A percentile compares a stretch with the other conserved stretches of the same genome.
phyloP scores from a whole-genome alignment of 2,888 invertebrate genomes.

The Coenonympha arcania region DNA sequence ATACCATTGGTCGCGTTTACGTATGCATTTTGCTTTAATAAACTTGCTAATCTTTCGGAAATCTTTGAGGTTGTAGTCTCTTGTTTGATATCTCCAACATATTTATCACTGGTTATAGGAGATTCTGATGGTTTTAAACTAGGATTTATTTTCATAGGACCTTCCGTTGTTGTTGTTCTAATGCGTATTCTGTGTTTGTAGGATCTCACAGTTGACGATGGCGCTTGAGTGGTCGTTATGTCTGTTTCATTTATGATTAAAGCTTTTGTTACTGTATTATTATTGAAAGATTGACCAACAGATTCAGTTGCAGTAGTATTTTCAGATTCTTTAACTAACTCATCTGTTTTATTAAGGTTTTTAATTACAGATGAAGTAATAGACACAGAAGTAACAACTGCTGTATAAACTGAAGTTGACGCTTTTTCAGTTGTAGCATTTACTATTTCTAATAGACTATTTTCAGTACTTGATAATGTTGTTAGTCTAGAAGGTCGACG shows the following conservation, averaged over 20 bases:
- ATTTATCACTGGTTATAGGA: slow-evolving; percentile 48
- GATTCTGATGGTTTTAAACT: slow-evolving; percentile 43
- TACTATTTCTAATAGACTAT: slow-evolving; percentile 27
- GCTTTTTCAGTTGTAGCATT: slow-evolving; percentile 62
- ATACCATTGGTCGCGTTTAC: slow-evolving; percentile 43
- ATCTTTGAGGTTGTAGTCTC: slow-evolving; percentile 43
- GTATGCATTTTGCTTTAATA: slow-evolving; percentile 45
- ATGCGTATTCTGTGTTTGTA: slow-evolving; percentile 59
- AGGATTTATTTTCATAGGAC: slow-evolving; percentile 37
- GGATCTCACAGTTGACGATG: slow-evolving; percentile 37
- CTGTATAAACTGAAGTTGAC: slow-evolving; percentile 68
- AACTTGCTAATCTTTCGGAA: slow-evolving; percentile 46
- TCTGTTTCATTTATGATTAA: slow-evolving; percentile 45
- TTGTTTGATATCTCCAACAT: slow-evolving; percentile 32
- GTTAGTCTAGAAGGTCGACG: slow-evolving; percentile 54
- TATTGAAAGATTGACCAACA: slow-evolving; percentile 33
- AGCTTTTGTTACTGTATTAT: slow-evolving; percentile 37
- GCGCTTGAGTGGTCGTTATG: slow-evolving; percentile 27
- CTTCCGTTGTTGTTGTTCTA: slow-evolving; percentile 60
- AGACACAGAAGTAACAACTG: slow-evolving; percentile 70
- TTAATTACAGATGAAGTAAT: slow-evolving; percentile 71
- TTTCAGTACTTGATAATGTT: slow-evolving; percentile 48
- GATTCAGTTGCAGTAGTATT: slow-evolving; percentile 41
- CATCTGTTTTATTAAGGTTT: slow-evolving; percentile 63
- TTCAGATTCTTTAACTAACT: slow-evolving; percentile 37